phyloP scores from a whole-genome alignment of 2,888 invertebrate genomes.

The Leucophenga montana region DNA sequence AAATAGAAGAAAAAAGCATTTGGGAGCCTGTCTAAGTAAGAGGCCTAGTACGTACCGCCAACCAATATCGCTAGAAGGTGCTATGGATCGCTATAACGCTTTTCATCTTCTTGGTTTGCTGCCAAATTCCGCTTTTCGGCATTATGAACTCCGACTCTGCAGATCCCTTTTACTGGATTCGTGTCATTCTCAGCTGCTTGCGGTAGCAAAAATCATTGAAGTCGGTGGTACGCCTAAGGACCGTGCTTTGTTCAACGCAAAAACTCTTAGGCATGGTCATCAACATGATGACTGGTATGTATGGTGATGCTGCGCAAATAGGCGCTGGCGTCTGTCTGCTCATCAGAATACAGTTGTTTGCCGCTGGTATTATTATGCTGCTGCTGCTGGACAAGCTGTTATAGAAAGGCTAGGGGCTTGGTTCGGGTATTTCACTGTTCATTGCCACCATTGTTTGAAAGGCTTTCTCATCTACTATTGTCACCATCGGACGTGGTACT shows the following conservation, averaged over 20 bases:
- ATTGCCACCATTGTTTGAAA: conserved; percentile 99
- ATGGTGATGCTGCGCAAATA: conserved; percentile 97
- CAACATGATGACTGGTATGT: conserved; percentile 99
- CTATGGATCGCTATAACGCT: conserved; percentile 99
- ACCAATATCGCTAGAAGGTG: conserved; percentile 99
- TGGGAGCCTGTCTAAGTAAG: no score
- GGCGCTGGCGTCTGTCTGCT: conserved; percentile 98
- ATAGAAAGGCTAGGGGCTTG: conserved; percentile 98
- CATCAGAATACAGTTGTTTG: conserved; percentile 98
- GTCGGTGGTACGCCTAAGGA: conserved; percentile 99
- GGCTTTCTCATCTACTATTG: conserved; percentile 98
- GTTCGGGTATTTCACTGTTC: conserved; percentile 99
- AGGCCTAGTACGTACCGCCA: no score
- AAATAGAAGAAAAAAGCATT: no score
- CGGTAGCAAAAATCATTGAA: conserved; percentile 99
- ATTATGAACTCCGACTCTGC: conserved; percentile 99
- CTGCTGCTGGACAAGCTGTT: conserved; percentile 95
- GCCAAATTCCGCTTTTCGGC: conserved; percentile 99
- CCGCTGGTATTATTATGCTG: conserved; percentile 98
- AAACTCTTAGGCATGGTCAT: conserved; percentile 99
- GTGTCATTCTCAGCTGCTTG: conserved; percentile 97
- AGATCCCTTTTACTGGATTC: conserved; percentile 99
- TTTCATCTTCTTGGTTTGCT: conserved; percentile 99
- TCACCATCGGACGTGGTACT: conserved; percentile 96
- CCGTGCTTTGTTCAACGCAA: conserved; percentile 96